phyloP scores from a whole-genome alignment of 2,113 vertebrate genomes.

The Ancistrus triradiatus region DNA sequence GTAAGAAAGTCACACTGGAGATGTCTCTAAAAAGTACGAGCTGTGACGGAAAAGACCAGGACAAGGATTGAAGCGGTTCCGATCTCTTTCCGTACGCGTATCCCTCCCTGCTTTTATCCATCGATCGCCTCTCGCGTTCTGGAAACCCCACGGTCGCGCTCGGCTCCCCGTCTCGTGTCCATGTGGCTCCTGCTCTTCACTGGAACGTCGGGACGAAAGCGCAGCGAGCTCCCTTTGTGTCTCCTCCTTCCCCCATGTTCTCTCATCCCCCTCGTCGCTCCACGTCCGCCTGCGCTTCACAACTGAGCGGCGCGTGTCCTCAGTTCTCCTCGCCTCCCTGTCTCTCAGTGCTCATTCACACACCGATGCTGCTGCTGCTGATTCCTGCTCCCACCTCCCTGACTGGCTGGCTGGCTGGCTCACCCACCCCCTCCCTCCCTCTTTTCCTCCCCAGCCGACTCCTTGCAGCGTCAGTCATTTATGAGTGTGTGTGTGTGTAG shows the following conservation, averaged over 20 bases:
- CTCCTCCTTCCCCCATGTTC: conserved; percentile 42
- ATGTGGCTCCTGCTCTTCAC: conserved; percentile 54
- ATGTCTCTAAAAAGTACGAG: too few species aligned
- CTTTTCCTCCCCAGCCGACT: conserved; percentile 44
- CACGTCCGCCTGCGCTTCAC: conserved; percentile 41
- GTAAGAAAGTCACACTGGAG: too few species aligned
- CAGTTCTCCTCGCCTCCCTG: conserved; percentile 42
- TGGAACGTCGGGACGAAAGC: conserved; percentile 17
- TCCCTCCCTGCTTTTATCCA: too few species aligned
- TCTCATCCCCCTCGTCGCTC: conserved; percentile 49
- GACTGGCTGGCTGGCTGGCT: conserved; percentile 59
- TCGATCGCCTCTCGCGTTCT: too few species aligned
- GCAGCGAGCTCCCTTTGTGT: conserved; percentile 40
- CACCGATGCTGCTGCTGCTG: conserved; percentile 30
- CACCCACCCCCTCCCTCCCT: conserved; percentile 48
- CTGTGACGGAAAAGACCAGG: too few species aligned
- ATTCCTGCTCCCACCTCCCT: conserved; percentile 53
- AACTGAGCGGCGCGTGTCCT: conserved; percentile 41
- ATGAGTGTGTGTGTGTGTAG: conserved; percentile 27
- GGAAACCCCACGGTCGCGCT: too few species aligned
- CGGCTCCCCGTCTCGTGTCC: too few species aligned
- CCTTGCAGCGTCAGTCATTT: conserved; percentile 64
- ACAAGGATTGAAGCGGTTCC: too few species aligned
- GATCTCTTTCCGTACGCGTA: too few species aligned
- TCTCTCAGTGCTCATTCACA: conserved; percentile 41